These are phyloP conservation scores for Pterocles burchelli DNA, from an alignment of 2,113 vertebrate species.

Conservation along the genomic window DNA sequence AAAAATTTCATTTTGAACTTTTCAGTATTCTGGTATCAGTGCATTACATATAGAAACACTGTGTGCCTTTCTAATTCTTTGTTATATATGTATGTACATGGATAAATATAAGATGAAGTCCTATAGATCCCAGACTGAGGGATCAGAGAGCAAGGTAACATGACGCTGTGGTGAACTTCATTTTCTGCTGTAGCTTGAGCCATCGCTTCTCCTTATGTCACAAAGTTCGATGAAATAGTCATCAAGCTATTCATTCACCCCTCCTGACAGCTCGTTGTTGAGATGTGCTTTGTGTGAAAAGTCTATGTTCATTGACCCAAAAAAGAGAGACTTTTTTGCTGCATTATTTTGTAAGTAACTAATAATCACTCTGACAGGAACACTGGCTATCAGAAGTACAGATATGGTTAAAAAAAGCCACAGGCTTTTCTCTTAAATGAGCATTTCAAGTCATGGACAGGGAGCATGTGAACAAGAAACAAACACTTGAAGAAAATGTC, in stretches of 20 bases:
- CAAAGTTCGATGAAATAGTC: neutral
- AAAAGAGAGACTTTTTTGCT: neutral
- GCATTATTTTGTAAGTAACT: neutral
- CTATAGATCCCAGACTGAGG: neutral
- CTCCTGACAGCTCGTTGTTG: neutral
- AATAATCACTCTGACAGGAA: neutral
- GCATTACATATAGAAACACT: neutral
- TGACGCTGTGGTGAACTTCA: neutral
- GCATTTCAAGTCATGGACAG: neutral
- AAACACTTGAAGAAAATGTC: neutral
- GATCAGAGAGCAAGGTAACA: neutral
- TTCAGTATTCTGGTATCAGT: neutral
- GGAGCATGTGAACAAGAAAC: neutral
- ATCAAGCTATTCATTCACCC: neutral
- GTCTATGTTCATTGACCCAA: neutral
- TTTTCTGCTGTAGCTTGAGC: neutral
- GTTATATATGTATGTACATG: neutral
- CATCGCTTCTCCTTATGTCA: neutral
- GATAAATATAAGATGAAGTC: neutral
- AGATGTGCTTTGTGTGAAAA: neutral
- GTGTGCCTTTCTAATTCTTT: neutral
- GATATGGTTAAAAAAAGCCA: neutral
- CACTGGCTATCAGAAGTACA: neutral
- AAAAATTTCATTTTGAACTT: neutral
- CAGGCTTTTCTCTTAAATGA: neutral